These are phyloP conservation scores for Pygoscelis adeliae DNA, from an alignment of 2,113 vertebrate species.

Conservation along the genomic window DNA sequence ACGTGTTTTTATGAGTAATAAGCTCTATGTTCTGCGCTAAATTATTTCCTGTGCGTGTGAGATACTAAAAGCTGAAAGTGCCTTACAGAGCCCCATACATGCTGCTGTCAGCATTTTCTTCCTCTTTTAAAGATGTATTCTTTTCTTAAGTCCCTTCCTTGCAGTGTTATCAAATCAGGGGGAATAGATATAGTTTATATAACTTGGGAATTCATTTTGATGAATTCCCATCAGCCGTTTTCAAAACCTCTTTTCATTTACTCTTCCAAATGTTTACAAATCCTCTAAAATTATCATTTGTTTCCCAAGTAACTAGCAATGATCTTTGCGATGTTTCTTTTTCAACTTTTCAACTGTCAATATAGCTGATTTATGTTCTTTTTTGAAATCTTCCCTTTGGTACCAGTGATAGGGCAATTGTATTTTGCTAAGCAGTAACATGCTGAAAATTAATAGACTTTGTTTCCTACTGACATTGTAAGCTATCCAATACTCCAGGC, in stretches of 20 bases:
- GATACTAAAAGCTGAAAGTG: not conserved
- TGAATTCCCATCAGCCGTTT: constrained; percentile 58
- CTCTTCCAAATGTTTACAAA: constrained; percentile 50
- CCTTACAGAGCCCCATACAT: not conserved
- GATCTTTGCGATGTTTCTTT: constrained; percentile 48
- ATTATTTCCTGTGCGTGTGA: not conserved
- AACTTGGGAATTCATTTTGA: constrained; percentile 30
- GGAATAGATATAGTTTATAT: constrained; percentile 46
- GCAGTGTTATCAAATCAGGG: constrained; percentile 11
- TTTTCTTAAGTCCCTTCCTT: not conserved
- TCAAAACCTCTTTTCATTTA: constrained; percentile 65
- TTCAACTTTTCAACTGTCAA: constrained; percentile 38
- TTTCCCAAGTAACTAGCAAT: constrained; percentile 46
- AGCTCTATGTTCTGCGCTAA: not conserved
- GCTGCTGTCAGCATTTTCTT: constrained; percentile 43
- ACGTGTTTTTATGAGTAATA: not conserved
- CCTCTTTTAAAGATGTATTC: not conserved
- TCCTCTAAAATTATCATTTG: constrained; percentile 54
- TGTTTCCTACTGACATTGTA: constrained; percentile 7
- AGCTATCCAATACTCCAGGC: not conserved
- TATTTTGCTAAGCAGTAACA: constrained; percentile 25
- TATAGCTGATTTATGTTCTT: constrained; percentile 37
- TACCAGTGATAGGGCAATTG: constrained; percentile 10
- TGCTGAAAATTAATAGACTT: constrained; percentile 53
- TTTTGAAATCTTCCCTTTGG: constrained; percentile 16